phyloP scores from a whole-genome alignment of 2,888 invertebrate genomes.

The Dryocosmus kuriphilus region DNA sequence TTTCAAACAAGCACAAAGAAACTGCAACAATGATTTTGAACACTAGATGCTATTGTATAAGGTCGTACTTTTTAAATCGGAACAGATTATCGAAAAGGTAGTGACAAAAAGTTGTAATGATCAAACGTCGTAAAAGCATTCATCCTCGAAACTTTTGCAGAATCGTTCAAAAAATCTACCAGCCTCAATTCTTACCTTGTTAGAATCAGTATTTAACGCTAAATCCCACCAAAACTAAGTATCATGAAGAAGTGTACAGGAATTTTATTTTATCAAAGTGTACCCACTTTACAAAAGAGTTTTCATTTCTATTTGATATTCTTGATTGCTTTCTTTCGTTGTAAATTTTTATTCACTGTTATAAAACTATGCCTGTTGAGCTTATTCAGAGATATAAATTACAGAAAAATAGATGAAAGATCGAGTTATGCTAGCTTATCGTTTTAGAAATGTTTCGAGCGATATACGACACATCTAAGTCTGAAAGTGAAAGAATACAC shows the following conservation, averaged over 20 bases:
- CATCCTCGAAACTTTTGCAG: slow-evolving; percentile 26
- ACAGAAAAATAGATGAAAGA: slow-evolving; percentile 10
- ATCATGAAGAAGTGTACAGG: slow-evolving; percentile 19
- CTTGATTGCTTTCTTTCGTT: background rate
- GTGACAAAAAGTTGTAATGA: background rate
- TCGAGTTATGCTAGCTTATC: background rate
- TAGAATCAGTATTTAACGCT: background rate
- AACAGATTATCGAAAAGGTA: background rate
- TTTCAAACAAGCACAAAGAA: slow-evolving; percentile 44
- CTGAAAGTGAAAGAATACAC: slow-evolving; percentile 10
- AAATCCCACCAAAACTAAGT: background rate
- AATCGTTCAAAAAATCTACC: slow-evolving; percentile 4
- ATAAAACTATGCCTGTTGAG: slow-evolving; percentile 28
- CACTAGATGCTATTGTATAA: background rate
- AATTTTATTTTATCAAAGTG: slow-evolving; percentile 18
- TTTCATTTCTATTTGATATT: slow-evolving; percentile 1
- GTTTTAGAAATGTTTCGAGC: slow-evolving; percentile 24
- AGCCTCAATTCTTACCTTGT: background rate
- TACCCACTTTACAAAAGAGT: background rate
- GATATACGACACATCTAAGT: slow-evolving; percentile 25
- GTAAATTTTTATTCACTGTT: slow-evolving; percentile 33
- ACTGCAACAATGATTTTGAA: slow-evolving; percentile 43
- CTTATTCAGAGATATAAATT: slow-evolving; percentile 36
- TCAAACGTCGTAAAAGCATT: background rate
- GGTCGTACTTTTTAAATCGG: slow-evolving; percentile 12